phyloP scores from a whole-genome alignment of 2,113 vertebrate genomes.

The Seriola quinqueradiata region DNA sequence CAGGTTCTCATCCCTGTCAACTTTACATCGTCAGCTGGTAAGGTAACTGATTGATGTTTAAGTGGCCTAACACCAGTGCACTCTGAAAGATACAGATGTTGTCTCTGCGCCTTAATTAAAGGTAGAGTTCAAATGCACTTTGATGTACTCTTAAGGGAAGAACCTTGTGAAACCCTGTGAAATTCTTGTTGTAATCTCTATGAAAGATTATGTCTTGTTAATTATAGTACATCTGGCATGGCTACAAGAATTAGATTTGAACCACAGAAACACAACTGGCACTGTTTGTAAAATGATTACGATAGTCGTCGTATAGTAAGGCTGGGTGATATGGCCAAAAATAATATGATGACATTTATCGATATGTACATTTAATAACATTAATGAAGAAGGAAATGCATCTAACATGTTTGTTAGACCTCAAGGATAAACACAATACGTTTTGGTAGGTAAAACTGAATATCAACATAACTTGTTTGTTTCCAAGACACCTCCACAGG shows the following conservation, averaged over 20 bases:
- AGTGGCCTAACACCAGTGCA: neutral
- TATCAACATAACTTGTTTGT: neutral
- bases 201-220: neutral
- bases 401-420: too few relatives aligned
- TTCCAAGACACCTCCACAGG: neutral
- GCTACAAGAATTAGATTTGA: neutral
- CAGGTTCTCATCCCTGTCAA: slow-evolving; percentile 28
- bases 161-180: neutral
- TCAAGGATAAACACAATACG: too few relatives aligned
- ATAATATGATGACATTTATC: too few relatives aligned
- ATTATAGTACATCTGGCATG: neutral
- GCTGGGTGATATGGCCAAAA: too few relatives aligned
- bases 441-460: neutral
- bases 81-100: neutral
- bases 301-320: neutral
- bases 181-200: neutral
- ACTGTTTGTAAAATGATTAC: neutral
- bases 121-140: neutral
- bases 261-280: neutral
- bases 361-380: neutral
- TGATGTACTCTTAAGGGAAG: neutral
- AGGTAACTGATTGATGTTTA: slow-evolving; percentile 1
- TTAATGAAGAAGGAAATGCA: neutral
- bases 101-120: slow-evolving; percentile 5
- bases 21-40: neutral